Conservation (phyloP, 2,888 invertebrate species). For the Microdon myrmicae region DNA sequence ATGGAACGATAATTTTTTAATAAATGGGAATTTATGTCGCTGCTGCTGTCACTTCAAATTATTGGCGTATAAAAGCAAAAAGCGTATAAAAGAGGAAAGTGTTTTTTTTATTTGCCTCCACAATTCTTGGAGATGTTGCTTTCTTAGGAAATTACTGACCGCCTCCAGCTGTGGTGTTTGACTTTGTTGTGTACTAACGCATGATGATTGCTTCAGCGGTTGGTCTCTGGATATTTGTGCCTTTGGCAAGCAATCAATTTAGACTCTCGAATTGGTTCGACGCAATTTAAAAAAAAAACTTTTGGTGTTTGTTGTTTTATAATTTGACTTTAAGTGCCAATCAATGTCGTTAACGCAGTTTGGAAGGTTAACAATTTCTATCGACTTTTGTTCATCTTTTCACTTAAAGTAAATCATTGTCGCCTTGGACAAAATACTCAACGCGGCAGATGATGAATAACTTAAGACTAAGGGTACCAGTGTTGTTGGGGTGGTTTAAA, state of each 20-base stretch:
- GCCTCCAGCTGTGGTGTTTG: conserved; percentile 22
- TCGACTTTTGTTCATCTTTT: background rate
- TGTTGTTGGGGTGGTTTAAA: background rate
- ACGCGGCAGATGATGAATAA: too few species aligned
- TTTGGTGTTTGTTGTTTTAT: conserved; percentile 5
- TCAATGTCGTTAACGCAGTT: conserved; percentile 46
- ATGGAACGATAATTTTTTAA: conserved; percentile 49
- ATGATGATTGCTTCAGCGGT: conserved; percentile 10
- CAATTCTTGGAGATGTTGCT: conserved; percentile 1
- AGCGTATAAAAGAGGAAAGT: too few species aligned
- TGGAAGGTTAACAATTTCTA: conserved; percentile 28
- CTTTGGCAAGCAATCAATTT: conserved; percentile 36
- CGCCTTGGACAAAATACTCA: too few species aligned
- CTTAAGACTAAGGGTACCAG: too few species aligned
- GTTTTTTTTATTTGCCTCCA: background rate
- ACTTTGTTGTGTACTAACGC: background rate
- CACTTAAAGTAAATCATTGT: too few species aligned
- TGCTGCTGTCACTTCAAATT: conserved; percentile 41
- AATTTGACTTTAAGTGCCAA: conserved; percentile 50
- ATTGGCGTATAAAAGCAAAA: too few species aligned
- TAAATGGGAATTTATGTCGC: conserved; percentile 39
- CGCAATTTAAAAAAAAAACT: too few species aligned
- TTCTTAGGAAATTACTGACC: conserved; percentile 8
- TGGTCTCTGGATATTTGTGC: too few species aligned
- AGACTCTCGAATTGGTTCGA: conserved; percentile 20